Base-by-base conservation (phyloP, 1,140 invertebrate genomes). In the Leptonema lineaticorne region DNA sequence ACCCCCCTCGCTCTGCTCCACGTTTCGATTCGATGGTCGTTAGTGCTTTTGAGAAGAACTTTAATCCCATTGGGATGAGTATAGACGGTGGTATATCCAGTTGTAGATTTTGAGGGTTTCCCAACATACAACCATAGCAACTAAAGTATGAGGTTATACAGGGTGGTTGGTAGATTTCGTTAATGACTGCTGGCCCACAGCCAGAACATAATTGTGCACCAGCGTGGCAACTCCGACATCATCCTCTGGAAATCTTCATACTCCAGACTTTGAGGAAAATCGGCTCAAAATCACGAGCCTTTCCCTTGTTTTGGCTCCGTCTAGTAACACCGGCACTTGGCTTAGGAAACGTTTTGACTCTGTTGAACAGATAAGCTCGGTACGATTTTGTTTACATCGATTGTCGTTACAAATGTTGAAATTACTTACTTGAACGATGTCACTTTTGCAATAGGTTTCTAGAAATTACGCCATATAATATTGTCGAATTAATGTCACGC, bases 171-270 rank as follows among this genome's bases (percentile, higher is more conserved):
- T 33, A 18, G 27, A 29, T 46, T 50, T 53, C 63, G 20, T 67
- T 72, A 72, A 72, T 72, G 70, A 69, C 70, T 65, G 11, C 58
- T 72, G 70, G 70, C 67, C 48, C 46, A 11, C 48, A 8, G 67
- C 70, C 70, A 69, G 50, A 69, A 67, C 63, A 69, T 72, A 71
- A 72, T 72, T 72, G 70, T 67, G 67, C 70, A 63, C 57, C 30
- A 30, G 18, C 27, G 29, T 46, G 57, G 46, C 26, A 18, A 37
- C 41, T 28, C 20, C 14, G 22, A 11, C 41, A 24, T 37, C 33
- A 37, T 20, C 56, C 22, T 11, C 27, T 22, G 28, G 57, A 29
- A 22, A n/a, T n/a, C 11, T n/a, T 59, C 16, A 14, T 9, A 14
- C 11, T 20, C 50, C 20, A n/a, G n/a, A n/a, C n/a, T n/a, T 33